Base-by-base conservation (phyloP, 1,140 invertebrate genomes). In the Leguminivora glycinivorella region DNA sequence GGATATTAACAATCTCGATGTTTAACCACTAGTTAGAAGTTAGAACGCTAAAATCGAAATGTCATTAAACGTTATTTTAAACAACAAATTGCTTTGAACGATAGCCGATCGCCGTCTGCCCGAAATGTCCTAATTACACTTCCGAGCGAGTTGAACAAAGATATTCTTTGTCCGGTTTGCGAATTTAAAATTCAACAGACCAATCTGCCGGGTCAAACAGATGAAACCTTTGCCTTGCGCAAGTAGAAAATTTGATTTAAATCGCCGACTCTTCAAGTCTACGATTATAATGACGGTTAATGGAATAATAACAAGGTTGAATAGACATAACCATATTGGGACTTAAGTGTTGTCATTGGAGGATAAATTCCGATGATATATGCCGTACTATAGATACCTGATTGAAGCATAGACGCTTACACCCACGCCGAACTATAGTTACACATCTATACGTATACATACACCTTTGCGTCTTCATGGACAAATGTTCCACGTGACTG, bases 1-100 rank as follows among this genome's bases (percentile, higher is more conserved):
- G 34, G 60, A 79, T 79, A 78, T 76, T 71, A 70, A 76, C 68
- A 71, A 76, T 72, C 77, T 69, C 72, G 70, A 77, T 29, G 26
- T 34, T 63, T 63, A 63, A 17, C 26, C 25, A 63, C 25, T n/a
- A 63, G 25, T 63, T 29, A 63, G 58, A 63, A 63, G 25, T 63
- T 29, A 63, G 58, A 63, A 29, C 25, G 26, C 31, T 63, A 17
- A 29, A 29, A 63, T 63, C 2, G n/a, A 63, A 29, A 63, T 63
- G 58, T 63, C 26, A 63, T 63, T 63, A 63, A 63, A 63, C 25
- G 26, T 31, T 63, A 63, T 63, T 63, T 63, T 63, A 63, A 63
- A 26, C 25, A 26, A 29, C 58, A n/a, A 63, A 31, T 63, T 31
- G 58, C 58, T 63, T 9, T 31, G 29, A 31, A 63, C 25, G 25